Base-by-base conservation (phyloP, 92 coral and sea anemone genomes). In the Zoanthus sociatus region DNA sequence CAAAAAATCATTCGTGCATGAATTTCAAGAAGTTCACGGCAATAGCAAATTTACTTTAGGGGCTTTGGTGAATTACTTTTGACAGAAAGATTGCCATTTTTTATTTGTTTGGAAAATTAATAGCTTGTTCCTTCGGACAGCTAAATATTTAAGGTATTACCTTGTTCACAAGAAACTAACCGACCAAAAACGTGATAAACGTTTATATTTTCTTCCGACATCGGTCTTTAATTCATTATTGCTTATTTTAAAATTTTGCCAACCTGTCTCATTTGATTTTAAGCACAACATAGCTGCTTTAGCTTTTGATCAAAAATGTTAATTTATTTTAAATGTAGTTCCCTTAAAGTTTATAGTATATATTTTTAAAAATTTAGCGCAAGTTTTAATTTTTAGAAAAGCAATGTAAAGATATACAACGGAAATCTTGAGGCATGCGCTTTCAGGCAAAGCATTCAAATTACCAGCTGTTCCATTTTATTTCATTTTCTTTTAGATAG, bases 71-170 rank as follows among this genome's bases (percentile, higher is more conserved):
- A 37, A 64, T 64, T 44, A 21, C 5, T 45, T 61, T 61, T 61
- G 71, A 79, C 84, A 79, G 84, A 79, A 79, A 66, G 85, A 81
- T 81, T 58, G 51, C 18, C 60, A 21, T 45, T 81, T 51, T n/a
- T 64, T 66, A 81, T 50, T 21, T 81, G 11, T 26, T 37, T 20
- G 70, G 21, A 81, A 81, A 66, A 55, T 46, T 14, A 81, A 81
- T 79, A 63, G 51, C 15, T 66, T 31, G 45, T 63, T 81, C 85
- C 64, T 3, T 63, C 15, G 26, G 51, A 76, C 30, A 10, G 74
- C 58, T 72, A 46, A 32, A 64, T 78, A 63, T 63, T 63, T 63
- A 63, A 63, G 69, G 26, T 3, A 7, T 6, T 20, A 17, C 31
- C 9, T 10, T 1, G 30, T 63, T 63, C 69, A 1, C 0, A 17